These are phyloP conservation scores for Eumerus sabulonum DNA, from an alignment of 2,888 invertebrate species.

Conservation along the genomic window DNA sequence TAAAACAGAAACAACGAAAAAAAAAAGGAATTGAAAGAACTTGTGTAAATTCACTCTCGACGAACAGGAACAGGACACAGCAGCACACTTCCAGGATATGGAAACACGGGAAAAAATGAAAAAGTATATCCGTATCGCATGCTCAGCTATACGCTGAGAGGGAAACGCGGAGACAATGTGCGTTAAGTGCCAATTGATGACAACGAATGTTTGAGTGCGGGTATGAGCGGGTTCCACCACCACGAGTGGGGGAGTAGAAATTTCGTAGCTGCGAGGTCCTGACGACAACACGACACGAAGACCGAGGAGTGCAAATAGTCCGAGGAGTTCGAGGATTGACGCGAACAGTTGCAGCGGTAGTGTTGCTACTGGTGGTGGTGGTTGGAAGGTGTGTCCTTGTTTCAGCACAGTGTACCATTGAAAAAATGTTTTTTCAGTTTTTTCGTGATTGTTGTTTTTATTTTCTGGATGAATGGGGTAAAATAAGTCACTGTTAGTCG, in stretches of 20 bases:
- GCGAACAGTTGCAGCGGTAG: slow-evolving; percentile 9
- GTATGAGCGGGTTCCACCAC: slow-evolving; percentile 35
- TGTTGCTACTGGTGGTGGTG: background rate
- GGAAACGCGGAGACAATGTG: slow-evolving; percentile 44
- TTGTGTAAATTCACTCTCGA: slow-evolving; percentile 47
- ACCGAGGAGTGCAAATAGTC: background rate
- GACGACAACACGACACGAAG: background rate
- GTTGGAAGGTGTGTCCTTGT: slow-evolving; percentile 33
- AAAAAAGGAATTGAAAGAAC: slow-evolving; percentile 15
- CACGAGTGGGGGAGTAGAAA: background rate
- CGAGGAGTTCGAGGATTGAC: background rate
- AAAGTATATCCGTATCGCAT: slow-evolving; percentile 29
- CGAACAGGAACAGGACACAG: slow-evolving; percentile 27
- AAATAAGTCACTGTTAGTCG: slow-evolving; percentile 48
- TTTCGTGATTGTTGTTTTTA: too few relatives aligned
- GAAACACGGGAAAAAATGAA: slow-evolving; percentile 9
- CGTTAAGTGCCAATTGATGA: slow-evolving; percentile 67
- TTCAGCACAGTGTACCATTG: slow-evolving; percentile 21
- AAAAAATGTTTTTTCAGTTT: slow-evolving; percentile 43
- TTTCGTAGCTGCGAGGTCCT: slow-evolving; percentile 29
- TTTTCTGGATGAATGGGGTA: slow-evolving; percentile 58
- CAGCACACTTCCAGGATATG: slow-evolving; percentile 39
- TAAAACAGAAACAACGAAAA: slow-evolving; percentile 51
- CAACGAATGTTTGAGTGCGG: slow-evolving; percentile 23
- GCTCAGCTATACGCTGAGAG: slow-evolving; percentile 1